phyloP scores from a whole-genome alignment of 2,888 invertebrate species.

The Archaeoteleia sp. region DNA sequence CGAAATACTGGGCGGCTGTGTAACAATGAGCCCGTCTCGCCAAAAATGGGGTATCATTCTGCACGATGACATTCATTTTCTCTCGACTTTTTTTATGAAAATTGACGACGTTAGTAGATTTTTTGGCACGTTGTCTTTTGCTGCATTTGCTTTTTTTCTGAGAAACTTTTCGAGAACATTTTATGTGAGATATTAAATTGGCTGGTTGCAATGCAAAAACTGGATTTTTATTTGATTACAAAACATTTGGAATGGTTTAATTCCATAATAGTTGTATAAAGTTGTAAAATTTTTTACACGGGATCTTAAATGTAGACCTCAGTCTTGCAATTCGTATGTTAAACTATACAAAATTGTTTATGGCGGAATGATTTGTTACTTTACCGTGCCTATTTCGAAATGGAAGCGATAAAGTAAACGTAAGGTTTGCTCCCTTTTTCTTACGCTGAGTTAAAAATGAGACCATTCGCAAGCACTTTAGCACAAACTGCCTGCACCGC shows the following conservation, averaged over 20 bases:
- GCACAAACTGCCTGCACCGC: conserved; percentile 62
- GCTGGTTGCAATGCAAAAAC: too few relatives aligned
- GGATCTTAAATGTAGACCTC: too few relatives aligned
- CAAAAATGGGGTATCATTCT: conserved; percentile 40
- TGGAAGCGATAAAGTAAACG: conserved; percentile 45
- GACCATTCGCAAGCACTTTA: conserved; percentile 68
- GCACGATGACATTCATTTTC: conserved; percentile 21
- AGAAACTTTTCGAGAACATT: too few relatives aligned
- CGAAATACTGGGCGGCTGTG: conserved; percentile 40
- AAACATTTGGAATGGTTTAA: too few relatives aligned
- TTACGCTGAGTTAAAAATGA: conserved; percentile 64
- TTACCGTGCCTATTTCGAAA: conserved; percentile 28
- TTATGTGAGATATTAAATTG: too few relatives aligned
- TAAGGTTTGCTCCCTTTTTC: conserved; percentile 38
- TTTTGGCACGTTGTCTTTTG: conserved; percentile 48
- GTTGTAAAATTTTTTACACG: too few relatives aligned
- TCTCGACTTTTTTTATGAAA: conserved; percentile 38
- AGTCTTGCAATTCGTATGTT: too few relatives aligned
- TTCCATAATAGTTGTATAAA: too few relatives aligned
- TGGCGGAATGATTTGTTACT: conserved; percentile 42
- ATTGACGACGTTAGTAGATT: conserved; percentile 48
- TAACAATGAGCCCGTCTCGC: conserved; percentile 43
- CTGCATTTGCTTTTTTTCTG: too few relatives aligned
- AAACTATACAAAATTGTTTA: too few relatives aligned
- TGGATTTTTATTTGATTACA: too few relatives aligned